Percentiles rank a stretch among this genome's conserved stretches.
phyloP scores from a whole-genome alignment of 2,888 invertebrate species.

The Drosophila picticornis region DNA sequence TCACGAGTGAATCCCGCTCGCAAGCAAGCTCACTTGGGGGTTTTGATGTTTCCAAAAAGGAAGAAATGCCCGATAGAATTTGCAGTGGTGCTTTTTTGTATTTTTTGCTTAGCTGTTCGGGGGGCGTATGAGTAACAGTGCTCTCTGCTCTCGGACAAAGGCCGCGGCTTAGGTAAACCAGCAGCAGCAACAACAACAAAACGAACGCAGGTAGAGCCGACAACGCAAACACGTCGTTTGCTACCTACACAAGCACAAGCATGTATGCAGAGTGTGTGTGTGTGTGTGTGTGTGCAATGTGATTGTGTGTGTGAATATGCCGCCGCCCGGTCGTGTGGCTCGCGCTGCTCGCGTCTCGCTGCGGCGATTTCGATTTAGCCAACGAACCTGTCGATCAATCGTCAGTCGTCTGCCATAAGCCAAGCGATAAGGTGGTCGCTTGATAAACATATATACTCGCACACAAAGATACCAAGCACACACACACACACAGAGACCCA shows the following conservation, averaged over 20 bases:
- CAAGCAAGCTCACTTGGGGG: slow-evolving; percentile 55
- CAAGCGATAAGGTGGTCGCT: slow-evolving; percentile 78
- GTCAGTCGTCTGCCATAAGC: slow-evolving; percentile 82
- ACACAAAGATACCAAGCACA: slow-evolving; percentile 14
- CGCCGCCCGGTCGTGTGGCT: slow-evolving; percentile 73
- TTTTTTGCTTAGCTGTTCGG: slow-evolving; percentile 28
- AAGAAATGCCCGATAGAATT: slow-evolving; percentile 61
- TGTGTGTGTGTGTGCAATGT: slow-evolving; percentile 15
- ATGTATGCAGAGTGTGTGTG: slow-evolving; percentile 18
- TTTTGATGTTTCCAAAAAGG: slow-evolving; percentile 73
- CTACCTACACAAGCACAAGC: slow-evolving; percentile 42
- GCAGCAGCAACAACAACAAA: slow-evolving; percentile 24
- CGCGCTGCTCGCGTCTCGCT: slow-evolving; percentile 74
- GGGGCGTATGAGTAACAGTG: slow-evolving; percentile 73
- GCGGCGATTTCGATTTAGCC: slow-evolving; percentile 82
- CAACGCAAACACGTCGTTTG: slow-evolving; percentile 47
- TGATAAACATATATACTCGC: slow-evolving; percentile 31
- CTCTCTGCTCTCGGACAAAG: slow-evolving; percentile 48
- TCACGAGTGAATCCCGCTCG: slow-evolving; percentile 68
- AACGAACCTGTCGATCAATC: slow-evolving; percentile 84
- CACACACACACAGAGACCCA: slow-evolving; percentile 9
- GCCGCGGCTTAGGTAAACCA: slow-evolving; percentile 58
- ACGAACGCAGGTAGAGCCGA: slow-evolving; percentile 47
- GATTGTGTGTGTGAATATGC: slow-evolving; percentile 52
- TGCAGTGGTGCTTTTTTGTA: slow-evolving; percentile 45